phyloP scores from a whole-genome alignment of 2,113 vertebrate genomes.

The Larimichthys crocea region DNA sequence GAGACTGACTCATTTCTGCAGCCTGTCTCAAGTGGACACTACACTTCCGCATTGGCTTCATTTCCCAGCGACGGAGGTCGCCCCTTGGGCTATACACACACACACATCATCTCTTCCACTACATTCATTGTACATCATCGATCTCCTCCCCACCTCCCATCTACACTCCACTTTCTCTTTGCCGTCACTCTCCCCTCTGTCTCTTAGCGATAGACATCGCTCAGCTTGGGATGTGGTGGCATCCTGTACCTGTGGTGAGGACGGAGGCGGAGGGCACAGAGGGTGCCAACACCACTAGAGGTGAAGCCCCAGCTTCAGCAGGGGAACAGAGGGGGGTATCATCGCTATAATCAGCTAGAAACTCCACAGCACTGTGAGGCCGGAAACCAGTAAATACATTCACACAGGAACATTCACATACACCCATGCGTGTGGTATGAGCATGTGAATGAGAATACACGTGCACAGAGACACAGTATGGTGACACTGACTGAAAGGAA shows the following conservation, averaged over 20 bases:
- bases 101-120: conserved; percentile 1
- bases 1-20: too few species aligned
- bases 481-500: background rate
- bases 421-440: background rate
- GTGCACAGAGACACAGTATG: background rate
- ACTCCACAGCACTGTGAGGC: conserved; percentile 59
- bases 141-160: background rate
- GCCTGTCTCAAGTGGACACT: too few species aligned
- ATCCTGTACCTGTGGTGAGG: conserved; percentile 73
- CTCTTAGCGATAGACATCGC: conserved; percentile 43
- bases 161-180: background rate
- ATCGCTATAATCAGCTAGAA: conserved; percentile 58
- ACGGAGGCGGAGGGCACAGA: conserved; percentile 44
- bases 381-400: conserved; percentile 58
- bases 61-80: too few species aligned
- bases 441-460: conserved; percentile 37
- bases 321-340: conserved; percentile 53
- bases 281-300: conserved; percentile 54
- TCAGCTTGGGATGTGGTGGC: conserved; percentile 34
- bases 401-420: background rate
- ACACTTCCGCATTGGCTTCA: too few species aligned
- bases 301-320: conserved; percentile 64
- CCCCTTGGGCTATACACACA: too few species aligned
- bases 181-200: conserved; percentile 7
- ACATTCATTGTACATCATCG: conserved; percentile 14